Conservation (phyloP, 2,888 invertebrate species). For the Hyalella azteca region DNA sequence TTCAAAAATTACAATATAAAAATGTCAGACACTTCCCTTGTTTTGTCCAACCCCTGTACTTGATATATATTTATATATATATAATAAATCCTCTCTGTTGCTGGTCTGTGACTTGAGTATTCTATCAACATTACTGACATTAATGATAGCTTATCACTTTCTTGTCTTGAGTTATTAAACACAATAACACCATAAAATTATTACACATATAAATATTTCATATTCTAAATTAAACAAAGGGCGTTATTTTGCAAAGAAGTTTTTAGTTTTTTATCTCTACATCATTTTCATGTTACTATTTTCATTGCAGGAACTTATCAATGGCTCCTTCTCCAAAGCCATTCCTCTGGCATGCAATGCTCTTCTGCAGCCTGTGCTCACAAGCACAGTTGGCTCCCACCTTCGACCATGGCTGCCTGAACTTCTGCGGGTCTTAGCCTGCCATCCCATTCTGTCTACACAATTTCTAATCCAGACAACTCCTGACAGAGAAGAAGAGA, state of each 20-base stretch:
- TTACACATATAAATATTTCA: neutral
- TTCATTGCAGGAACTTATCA: neutral
- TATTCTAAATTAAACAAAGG: neutral
- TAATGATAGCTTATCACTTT: neutral
- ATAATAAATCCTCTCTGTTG: too few species aligned
- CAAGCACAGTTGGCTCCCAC: neutral
- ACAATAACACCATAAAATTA: neutral
- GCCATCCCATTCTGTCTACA: neutral
- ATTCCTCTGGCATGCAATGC: slow-evolving; percentile 2
- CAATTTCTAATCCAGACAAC: too few species aligned
- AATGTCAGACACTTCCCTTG: too few species aligned
- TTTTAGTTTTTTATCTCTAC: neutral
- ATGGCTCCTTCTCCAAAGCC: neutral
- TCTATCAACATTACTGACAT: neutral
- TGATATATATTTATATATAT: too few species aligned
- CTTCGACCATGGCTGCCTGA: slow-evolving; percentile 12
- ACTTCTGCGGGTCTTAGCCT: neutral
- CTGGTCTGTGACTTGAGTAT: too few species aligned
- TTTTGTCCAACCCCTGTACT: too few species aligned
- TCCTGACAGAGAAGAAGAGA: too few species aligned
- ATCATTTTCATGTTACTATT: neutral
- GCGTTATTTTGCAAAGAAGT: neutral
- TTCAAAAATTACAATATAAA: too few species aligned
- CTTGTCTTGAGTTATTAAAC: too few species aligned
- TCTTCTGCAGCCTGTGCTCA: neutral